Percentiles rank a stretch among this genome's conserved stretches.
These are phyloP conservation scores for Sminthopsis crassicaudata DNA, from an alignment of 2,113 vertebrate genomes.

Conservation along the genomic window DNA sequence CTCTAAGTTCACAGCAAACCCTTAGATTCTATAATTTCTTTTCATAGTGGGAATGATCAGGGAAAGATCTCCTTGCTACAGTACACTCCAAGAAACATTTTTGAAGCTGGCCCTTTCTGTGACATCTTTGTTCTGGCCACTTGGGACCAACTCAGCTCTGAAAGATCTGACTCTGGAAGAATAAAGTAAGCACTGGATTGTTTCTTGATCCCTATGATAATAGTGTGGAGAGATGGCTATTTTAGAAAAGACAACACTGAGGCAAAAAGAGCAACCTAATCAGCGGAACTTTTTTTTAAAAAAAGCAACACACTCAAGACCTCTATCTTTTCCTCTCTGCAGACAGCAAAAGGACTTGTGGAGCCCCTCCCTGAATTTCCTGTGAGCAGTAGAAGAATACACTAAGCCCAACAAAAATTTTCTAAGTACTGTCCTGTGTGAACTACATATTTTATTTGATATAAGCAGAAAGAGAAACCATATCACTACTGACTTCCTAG, in stretches of 20 bases:
- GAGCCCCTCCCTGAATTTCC: background rate
- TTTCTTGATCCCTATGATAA: background rate
- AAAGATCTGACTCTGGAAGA: background rate
- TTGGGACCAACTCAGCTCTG: background rate
- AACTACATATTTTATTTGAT: background rate
- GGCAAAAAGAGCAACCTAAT: background rate
- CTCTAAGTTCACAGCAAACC: background rate
- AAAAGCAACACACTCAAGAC: background rate
- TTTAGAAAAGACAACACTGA: background rate
- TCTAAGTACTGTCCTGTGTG: background rate
- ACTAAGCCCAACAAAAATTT: background rate
- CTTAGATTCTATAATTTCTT: background rate
- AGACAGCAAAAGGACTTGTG: background rate
- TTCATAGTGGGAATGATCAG: background rate
- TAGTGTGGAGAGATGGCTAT: background rate
- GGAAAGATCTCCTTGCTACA: background rate
- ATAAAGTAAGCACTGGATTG: background rate
- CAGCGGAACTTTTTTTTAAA: background rate
- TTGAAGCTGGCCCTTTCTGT: background rate
- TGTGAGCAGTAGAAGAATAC: background rate
- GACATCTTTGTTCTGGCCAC: background rate
- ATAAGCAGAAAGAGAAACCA: background rate
- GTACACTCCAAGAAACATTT: background rate
- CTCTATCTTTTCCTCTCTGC: background rate
- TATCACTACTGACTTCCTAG: background rate